These are phyloP conservation scores for Drosophila testacea DNA, from an alignment of 2,888 invertebrate genomes.

Conservation along the genomic window DNA sequence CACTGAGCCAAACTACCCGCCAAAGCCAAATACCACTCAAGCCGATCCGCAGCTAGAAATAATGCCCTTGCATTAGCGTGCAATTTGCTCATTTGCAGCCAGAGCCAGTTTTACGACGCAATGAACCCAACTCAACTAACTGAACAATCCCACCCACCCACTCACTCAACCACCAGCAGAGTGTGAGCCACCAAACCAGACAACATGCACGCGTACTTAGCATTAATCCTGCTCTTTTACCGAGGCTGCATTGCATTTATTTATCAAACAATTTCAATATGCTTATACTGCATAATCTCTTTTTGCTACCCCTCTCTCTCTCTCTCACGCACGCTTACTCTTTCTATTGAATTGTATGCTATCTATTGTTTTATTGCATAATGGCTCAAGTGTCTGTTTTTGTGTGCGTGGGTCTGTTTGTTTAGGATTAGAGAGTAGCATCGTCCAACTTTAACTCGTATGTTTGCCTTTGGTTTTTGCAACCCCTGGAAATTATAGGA, in stretches of 20 bases:
- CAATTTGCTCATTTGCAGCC: constrained; percentile 79
- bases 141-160: constrained; percentile 18
- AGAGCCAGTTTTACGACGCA: constrained; percentile 66
- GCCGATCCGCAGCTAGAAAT: constrained; percentile 63
- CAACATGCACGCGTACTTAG: constrained; percentile 50
- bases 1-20: constrained; percentile 8
- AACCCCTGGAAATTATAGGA: constrained; percentile 37
- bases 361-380: constrained; percentile 76
- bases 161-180: constrained; percentile 26
- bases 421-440: constrained; percentile 69
- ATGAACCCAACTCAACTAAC: constrained; percentile 14
- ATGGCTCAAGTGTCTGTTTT: constrained; percentile 62
- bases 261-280: constrained; percentile 80
- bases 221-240: constrained; percentile 59
- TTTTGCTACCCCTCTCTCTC: constrained; percentile 3
- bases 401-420: constrained; percentile 56
- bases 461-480: constrained; percentile 59
- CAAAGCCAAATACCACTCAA: constrained; percentile 49
- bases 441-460: constrained; percentile 52
- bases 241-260: constrained; percentile 66
- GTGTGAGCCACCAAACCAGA: not conserved
- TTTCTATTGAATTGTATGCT: constrained; percentile 15
- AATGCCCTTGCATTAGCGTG: constrained; percentile 78
- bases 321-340: constrained; percentile 13
- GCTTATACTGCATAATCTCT: constrained; percentile 64